These are phyloP conservation scores for Diaprepes abbreviatus DNA, from an alignment of 2,888 invertebrate species.

Conservation along the genomic window DNA sequence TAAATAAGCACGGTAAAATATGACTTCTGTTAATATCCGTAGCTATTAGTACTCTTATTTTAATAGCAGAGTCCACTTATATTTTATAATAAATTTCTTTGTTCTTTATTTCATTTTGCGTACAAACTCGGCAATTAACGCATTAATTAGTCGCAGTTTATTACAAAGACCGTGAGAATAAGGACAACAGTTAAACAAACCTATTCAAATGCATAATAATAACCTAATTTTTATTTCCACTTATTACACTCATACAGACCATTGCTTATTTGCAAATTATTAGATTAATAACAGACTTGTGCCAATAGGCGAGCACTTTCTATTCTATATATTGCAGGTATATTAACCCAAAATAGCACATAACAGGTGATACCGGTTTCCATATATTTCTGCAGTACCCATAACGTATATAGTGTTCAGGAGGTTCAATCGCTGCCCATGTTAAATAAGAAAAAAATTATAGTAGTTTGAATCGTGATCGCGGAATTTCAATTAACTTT, in stretches of 20 bases:
- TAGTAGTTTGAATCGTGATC: no score
- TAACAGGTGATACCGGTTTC: slow-evolving; percentile 10
- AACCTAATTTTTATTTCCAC: slow-evolving; percentile 18
- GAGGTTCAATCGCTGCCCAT: no score
- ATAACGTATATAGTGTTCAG: no score
- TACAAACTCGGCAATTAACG: slow-evolving; percentile 2
- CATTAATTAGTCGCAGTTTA: slow-evolving; percentile 2
- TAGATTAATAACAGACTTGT: slow-evolving; percentile 2
- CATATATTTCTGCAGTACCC: no score
- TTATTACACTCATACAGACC: background rate
- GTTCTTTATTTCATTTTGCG: background rate
- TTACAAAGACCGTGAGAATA: slow-evolving; percentile 28
- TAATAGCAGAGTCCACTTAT: no score
- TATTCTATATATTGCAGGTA: background rate
- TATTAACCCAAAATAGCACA: background rate
- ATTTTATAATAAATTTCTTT: background rate
- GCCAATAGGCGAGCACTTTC: slow-evolving; percentile 1
- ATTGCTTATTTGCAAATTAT: slow-evolving; percentile 8
- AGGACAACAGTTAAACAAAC: slow-evolving; percentile 15
- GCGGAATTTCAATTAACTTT: no score
- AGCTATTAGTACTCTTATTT: no score
- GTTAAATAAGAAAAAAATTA: no score
- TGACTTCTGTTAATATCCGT: no score
- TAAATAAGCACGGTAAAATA: no score
- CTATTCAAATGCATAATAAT: slow-evolving; percentile 26